Base-by-base conservation (phyloP, 2,113 vertebrate genomes). In the Psettodes erumei region DNA sequence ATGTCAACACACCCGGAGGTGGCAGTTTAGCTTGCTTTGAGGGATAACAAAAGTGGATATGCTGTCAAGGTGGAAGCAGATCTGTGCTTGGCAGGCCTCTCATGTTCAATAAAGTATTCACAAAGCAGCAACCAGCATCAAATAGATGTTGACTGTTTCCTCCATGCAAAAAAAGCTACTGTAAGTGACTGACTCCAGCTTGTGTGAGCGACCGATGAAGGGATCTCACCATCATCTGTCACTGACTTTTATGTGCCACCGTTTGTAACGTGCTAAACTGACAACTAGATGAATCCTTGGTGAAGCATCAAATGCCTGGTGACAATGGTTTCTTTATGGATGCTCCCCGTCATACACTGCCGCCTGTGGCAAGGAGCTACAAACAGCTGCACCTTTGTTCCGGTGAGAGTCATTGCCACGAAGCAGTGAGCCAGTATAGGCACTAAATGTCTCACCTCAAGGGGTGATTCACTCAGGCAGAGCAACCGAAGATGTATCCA, bases 1-100 rank as follows among this genome's bases (percentile, higher is more conserved):
- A 90, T 88, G 89, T 91, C 88, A 91, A 69, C 67, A 37, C n/a
- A 54, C 79, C 75, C 5, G 5, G 62, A 54, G 64, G 61, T 56
- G 45, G 35, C 30, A 25, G 71, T 80, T 87, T 59, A 60, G 72
- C 61, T 69, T 68, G 73, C 76, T 72, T 63, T 77, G 63, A 81
- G 55, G 4, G 75, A 68, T 72, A 67, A 81, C 62, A 62, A 74
- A n/a, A 72, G 58, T 63, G 35, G n/a, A 43, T 21, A n/a, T 25
- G 48, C 55, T 68, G 60, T 58, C 25, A 28, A 82, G 68, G 42
- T 54, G 81, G 73, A 77, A 75, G 65, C 50, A 66, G 79, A 77
- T 69, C 47, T 6, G 27, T 11, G 25, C 28, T 61, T 51, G 30
- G 45, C 13, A 47, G 64, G 56, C n/a, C 53, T 79, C 65, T 72